Evolutionary conservation across 1,140 invertebrate genomes (phyloP).

Genomic region (Colletes latitarsis): DNA sequence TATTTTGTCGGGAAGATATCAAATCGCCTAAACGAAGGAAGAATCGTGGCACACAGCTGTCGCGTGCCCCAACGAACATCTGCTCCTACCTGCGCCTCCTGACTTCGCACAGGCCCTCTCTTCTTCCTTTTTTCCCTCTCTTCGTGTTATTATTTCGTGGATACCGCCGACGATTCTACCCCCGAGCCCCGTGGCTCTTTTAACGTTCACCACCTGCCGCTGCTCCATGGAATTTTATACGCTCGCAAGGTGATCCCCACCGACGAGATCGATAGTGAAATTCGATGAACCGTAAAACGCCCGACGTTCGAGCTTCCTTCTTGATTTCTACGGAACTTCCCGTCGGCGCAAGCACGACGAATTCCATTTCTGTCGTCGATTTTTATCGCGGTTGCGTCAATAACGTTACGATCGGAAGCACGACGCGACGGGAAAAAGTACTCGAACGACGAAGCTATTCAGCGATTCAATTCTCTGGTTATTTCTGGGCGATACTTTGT

Average conservation of each 20-base stretch:
- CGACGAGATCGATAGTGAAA: constrained; percentile 37
- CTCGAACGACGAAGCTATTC: background rate
- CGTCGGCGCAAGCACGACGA: background rate
- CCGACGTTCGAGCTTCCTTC: background rate
- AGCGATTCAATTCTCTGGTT: no score
- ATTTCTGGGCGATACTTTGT: no score
- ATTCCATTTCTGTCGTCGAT: background rate
- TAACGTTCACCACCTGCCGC: constrained; percentile 54
- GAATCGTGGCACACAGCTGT: constrained; percentile 59
- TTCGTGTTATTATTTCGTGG: constrained; percentile 55
- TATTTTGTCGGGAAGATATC: constrained; percentile 28
- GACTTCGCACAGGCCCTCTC: background rate
- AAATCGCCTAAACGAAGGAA: constrained; percentile 40
- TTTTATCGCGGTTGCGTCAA: background rate
- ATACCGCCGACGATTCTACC: constrained; percentile 23
- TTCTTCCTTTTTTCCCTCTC: constrained; percentile 14
- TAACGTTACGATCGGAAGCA: background rate
- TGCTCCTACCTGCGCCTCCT: constrained; percentile 48
- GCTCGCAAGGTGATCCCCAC: constrained; percentile 29
- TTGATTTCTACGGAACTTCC: background rate
- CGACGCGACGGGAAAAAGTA: background rate
- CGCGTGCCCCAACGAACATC: constrained; percentile 60
- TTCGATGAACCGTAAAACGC: constrained; percentile 15
- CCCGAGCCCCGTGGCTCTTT: constrained; percentile 7
- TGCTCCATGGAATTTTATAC: constrained; percentile 29